Conservation (phyloP, 2,888 invertebrate genomes). For the Conomelus anceps region DNA sequence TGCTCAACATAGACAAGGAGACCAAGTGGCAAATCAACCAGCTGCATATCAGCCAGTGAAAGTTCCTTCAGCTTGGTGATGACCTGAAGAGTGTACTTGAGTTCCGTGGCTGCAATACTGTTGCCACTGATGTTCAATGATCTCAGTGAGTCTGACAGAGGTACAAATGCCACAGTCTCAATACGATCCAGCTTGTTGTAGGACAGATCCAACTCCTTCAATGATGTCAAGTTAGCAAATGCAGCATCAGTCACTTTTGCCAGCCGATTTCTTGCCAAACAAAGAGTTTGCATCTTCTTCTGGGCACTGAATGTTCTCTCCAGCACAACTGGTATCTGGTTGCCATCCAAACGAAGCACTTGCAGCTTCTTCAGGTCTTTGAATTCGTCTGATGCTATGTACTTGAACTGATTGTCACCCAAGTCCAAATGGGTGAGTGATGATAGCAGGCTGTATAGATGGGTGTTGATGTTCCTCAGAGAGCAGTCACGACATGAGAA, state of each 20-base stretch:
- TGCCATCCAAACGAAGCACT: conserved; percentile 63
- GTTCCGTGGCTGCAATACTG: conserved; percentile 50
- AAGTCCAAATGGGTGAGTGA: conserved; percentile 66
- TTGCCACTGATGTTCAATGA: conserved; percentile 66
- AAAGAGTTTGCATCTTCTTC: conserved; percentile 46
- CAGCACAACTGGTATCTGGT: conserved; percentile 66
- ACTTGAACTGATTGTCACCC: conserved; percentile 70
- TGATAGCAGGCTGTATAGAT: conserved; percentile 68
- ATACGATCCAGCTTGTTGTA: conserved; percentile 66
- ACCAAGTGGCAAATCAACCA: conserved; percentile 51
- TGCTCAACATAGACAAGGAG: conserved; percentile 54
- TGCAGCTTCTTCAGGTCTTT: conserved; percentile 58
- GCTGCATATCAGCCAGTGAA: conserved; percentile 53
- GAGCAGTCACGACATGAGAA: conserved; percentile 68
- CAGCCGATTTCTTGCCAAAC: conserved; percentile 64
- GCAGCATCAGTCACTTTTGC: conserved; percentile 63
- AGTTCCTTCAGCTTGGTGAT: conserved; percentile 52
- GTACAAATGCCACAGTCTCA: conserved; percentile 54
- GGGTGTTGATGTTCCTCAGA: conserved; percentile 66
- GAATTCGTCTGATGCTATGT: conserved; percentile 64
- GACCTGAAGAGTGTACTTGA: conserved; percentile 52
- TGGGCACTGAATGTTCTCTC: conserved; percentile 58
- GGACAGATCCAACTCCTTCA: conserved; percentile 64
- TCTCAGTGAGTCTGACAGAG: conserved; percentile 55
- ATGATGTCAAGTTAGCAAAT: conserved; percentile 62